These are phyloP conservation scores for Mylabris sibirica DNA, from an alignment of 2,888 invertebrate genomes.

Conservation along the genomic window DNA sequence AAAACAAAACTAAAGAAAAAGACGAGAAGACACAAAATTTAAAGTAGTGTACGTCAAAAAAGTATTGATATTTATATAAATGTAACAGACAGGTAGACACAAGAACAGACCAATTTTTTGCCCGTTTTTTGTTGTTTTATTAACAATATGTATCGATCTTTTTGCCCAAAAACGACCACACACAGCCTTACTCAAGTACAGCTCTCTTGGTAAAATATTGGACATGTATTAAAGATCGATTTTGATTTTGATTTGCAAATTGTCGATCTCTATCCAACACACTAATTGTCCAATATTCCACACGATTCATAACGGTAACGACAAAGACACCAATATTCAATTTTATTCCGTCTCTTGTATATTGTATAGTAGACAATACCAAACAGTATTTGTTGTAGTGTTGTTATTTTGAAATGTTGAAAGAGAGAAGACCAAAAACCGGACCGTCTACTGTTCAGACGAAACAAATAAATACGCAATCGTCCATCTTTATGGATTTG, in stretches of 20 bases:
- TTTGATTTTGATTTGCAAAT: too few relatives aligned
- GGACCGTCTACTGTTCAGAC: slow-evolving; percentile 47
- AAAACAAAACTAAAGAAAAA: background rate
- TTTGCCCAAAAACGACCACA: too few relatives aligned
- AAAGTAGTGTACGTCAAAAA: background rate
- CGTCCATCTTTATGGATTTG: slow-evolving; percentile 50
- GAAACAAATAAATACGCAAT: slow-evolving; percentile 49
- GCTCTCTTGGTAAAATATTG: too few relatives aligned
- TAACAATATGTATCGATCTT: background rate
- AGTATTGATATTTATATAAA: background rate
- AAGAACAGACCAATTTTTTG: background rate
- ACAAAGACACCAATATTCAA: too few relatives aligned
- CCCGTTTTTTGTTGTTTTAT: background rate
- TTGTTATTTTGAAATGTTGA: slow-evolving; percentile 17
- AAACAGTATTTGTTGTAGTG: background rate
- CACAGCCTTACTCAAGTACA: too few relatives aligned
- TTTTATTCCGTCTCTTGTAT: too few relatives aligned
- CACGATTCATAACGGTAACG: too few relatives aligned
- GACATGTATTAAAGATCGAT: background rate
- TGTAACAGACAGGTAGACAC: background rate
- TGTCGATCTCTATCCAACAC: background rate
- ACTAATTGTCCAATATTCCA: too few relatives aligned
- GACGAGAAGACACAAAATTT: background rate
- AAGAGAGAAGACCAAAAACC: slow-evolving; percentile 40
- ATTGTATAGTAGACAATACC: background rate